Evolutionary conservation across 2,113 vertebrate species (phyloP), one percentile per base, ranked within the genome.

Genomic region (Hypomesus transpacificus): DNA sequence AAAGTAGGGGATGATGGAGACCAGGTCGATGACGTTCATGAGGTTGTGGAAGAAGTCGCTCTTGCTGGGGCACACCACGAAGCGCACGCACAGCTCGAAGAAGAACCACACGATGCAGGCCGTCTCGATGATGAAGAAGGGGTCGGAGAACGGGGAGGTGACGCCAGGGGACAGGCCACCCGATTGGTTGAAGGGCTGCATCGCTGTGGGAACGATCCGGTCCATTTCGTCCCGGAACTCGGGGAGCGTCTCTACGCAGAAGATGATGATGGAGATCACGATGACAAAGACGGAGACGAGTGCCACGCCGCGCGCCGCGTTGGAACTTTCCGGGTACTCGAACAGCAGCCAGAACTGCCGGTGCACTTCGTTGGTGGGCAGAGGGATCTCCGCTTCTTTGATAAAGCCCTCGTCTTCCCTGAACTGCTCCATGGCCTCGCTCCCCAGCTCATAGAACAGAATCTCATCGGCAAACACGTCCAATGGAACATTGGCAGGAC

Each of bases 1-100:
- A 2, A 99, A 98, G 90, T 98, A 99, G 6, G 97, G 97, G 79
- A 97, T 93, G 83, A 99, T 95, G 74, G 97, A 98, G 75, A 99
- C 89, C 1, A 99, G 90, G 84, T 99, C 97, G 0, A 99, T 99
- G 21, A 96, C 91, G 81, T 99, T 99, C 96, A 99, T 98, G 84
- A 98, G 92, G 89, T 97, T 97, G 80, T 90, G 92, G 89, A 98
- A 98, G 90, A 99, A 99, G 17, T 93, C 91, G 0, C 86, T 87
- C 86, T 98, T 98, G 91, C 96, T 98, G 34, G 97, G 97, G 73
- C 97, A 98, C 11, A 94, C 96, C 1, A 92, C 50, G 70, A 98
- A 98, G 1, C 97, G 90, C 39, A 97, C 90, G 0, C 85, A 84
- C 3, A 98, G 89, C 76, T 99, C 97, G 0, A 98, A 97, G 84